These are phyloP conservation scores for Gymnogyps californianus DNA, from an alignment of 2,113 vertebrate species.

Conservation along the genomic window DNA sequence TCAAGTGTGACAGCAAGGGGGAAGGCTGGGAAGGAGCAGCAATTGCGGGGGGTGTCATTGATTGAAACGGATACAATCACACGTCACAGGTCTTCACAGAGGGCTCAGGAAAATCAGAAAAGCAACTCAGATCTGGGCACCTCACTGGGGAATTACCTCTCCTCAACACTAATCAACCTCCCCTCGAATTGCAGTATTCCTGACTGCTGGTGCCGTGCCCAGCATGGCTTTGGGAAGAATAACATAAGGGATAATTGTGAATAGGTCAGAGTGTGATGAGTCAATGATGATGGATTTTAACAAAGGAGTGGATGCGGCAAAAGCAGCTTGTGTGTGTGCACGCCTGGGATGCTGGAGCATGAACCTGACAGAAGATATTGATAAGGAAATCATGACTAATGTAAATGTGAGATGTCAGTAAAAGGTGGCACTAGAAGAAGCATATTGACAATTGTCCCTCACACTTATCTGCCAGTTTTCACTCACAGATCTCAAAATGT, in stretches of 20 bases:
- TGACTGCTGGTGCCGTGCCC: not conserved
- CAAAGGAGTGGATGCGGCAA: not conserved
- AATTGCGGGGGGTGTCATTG: fast-evolving
- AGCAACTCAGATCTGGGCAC: not conserved
- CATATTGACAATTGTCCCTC: not conserved
- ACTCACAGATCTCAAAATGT: not conserved
- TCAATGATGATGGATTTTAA: not conserved
- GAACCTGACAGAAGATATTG: not conserved
- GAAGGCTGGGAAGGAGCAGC: not conserved
- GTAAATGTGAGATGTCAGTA: not conserved
- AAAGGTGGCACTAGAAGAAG: not conserved
- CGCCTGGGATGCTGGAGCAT: not conserved
- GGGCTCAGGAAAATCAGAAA: not conserved
- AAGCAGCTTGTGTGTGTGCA: not conserved
- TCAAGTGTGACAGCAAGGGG: not conserved
- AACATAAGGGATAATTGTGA: not conserved
- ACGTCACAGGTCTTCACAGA: fast-evolving
- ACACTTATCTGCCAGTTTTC: not conserved
- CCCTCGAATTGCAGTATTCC: not conserved
- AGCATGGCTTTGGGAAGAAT: not conserved
- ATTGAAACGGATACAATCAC: not conserved
- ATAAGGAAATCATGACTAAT: not conserved
- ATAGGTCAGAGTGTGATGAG: not conserved
- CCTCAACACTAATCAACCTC: not conserved
- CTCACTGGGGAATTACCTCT: not conserved